These are phyloP conservation scores for Acleris emargana DNA, from an alignment of 2,888 invertebrate genomes.

Conservation along the genomic window DNA sequence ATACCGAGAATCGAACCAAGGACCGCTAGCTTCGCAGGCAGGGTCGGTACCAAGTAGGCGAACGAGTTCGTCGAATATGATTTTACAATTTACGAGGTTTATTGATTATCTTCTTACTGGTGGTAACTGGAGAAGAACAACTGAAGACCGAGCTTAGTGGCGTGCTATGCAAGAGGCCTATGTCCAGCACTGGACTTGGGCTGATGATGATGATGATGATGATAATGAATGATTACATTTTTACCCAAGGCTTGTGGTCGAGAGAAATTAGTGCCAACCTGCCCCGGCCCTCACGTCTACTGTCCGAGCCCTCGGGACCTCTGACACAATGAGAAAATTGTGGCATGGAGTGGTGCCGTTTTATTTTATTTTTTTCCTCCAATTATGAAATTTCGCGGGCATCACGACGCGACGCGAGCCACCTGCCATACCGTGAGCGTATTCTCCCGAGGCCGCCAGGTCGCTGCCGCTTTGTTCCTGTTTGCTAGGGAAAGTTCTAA, in stretches of 20 bases:
- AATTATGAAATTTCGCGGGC: conserved; percentile 71
- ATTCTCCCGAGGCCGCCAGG: conserved; percentile 53
- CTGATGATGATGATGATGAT: too few relatives aligned
- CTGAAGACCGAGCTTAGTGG: too few relatives aligned
- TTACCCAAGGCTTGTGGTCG: conserved; percentile 48
- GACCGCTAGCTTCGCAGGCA: too few relatives aligned
- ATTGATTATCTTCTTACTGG: not conserved
- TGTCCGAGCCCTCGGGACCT: conserved; percentile 74
- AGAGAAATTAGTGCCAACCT: conserved; percentile 68
- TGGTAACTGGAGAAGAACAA: too few relatives aligned
- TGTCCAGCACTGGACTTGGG: too few relatives aligned
- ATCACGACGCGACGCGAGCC: conserved; percentile 63
- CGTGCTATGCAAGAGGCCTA: too few relatives aligned
- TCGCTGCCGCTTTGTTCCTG: conserved; percentile 53
- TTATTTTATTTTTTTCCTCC: conserved; percentile 67
- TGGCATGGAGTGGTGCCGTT: conserved; percentile 67
- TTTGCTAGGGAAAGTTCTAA: conserved; percentile 60
- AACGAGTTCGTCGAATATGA: too few relatives aligned
- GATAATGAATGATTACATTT: conserved; percentile 15
- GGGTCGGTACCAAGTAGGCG: too few relatives aligned
- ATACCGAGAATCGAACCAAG: too few relatives aligned
- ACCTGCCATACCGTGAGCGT: conserved; percentile 57
- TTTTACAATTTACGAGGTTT: too few relatives aligned
- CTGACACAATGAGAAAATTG: conserved; percentile 73
- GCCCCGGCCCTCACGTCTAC: conserved; percentile 65